Percentiles rank a stretch among this genome's conserved stretches.
phyloP scores from a whole-genome alignment of 2,797 vertebrate genomes.

The Enteromius anoplus region DNA sequence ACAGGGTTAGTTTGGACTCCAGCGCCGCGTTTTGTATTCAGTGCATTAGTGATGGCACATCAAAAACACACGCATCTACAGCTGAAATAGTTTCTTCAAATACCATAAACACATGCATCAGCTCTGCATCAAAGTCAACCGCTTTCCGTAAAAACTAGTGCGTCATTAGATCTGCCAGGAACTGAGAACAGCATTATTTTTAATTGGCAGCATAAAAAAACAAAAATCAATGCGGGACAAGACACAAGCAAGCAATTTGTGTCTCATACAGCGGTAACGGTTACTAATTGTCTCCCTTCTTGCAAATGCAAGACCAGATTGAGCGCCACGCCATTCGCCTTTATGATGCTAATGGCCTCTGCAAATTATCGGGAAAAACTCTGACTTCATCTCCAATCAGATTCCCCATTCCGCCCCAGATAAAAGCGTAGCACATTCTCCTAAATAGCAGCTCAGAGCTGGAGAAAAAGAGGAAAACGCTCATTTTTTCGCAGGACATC shows the following conservation, averaged over 20 bases:
- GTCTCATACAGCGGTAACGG: not conserved
- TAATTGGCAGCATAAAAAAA: conserved; percentile 36
- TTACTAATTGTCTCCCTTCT: conserved; percentile 25
- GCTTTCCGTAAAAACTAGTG: not conserved
- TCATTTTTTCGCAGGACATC: conserved; percentile 87
- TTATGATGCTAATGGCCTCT: conserved; percentile 56
- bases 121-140: not conserved
- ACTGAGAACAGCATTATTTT: not conserved
- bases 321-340: conserved; percentile 24
- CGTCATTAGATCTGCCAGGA: conserved; percentile 23
- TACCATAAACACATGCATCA: conserved; percentile 4
- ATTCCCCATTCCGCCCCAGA: conserved; percentile 35
- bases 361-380: conserved; percentile 45
- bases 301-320: not conserved
- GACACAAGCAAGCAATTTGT: conserved; percentile 39
- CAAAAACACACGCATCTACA: not conserved
- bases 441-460: conserved; percentile 35
- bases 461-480: conserved; percentile 47
- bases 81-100: conserved; percentile 25
- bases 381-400: conserved; percentile 46
- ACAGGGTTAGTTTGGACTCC: not conserved
- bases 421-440: conserved; percentile 27
- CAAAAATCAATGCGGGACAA: not conserved
- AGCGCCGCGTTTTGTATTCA: not conserved
- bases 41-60: not conserved